Base-by-base conservation (phyloP, 2,797 vertebrate genomes). In the Hydrolagus colliei region DNA sequence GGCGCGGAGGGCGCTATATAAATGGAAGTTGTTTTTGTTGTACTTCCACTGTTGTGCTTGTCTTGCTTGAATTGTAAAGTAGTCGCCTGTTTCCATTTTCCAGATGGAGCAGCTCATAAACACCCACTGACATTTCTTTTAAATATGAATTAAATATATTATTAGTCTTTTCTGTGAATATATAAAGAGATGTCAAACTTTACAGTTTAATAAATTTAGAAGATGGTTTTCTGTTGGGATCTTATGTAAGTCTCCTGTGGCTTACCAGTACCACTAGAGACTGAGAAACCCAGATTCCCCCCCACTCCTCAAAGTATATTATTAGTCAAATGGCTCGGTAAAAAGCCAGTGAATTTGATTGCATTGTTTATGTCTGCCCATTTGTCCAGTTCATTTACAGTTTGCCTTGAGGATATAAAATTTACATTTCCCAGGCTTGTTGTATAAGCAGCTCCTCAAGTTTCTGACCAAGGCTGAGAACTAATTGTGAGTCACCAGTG, bases 41-140 rank as follows among this genome's bases (percentile, higher is more conserved):
- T 27, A 27, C 27, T 27, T 27, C 27, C 41, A 6, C 41, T 52
- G 41, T 52, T 52, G 41, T 76, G 63, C 79, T 7, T 6, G 11
- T 96, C 96, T 96, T 94, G 96, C 96, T 95, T 97, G 93, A 95
- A 97, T 97, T 97, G 95, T 97, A 96, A 98, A 97, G 96, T 94
- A 96, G 95, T 93, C 94, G 94, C 92, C 94, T 96, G 95, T 96
- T 96, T 93, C 92, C 95, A 96, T 98, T 96, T 96, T 96, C 96
- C 96, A 97, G 96, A 97, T 96, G 96, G 96, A 97, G 94, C 93
- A 91, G 95, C 95, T 89, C 93, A 96, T 95, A 97, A 94, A 96
- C 95, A 94, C 94, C 95, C 93, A 93, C 91, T 94, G 92, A 94
- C 91, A 94, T 93, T 93, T 93, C 92, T 92, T 90, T 93, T 94